A percentile compares a stretch with the other conserved stretches of the same genome.
phyloP scores from a whole-genome alignment of 2,888 invertebrate species.

The Drosophila koepferae region DNA sequence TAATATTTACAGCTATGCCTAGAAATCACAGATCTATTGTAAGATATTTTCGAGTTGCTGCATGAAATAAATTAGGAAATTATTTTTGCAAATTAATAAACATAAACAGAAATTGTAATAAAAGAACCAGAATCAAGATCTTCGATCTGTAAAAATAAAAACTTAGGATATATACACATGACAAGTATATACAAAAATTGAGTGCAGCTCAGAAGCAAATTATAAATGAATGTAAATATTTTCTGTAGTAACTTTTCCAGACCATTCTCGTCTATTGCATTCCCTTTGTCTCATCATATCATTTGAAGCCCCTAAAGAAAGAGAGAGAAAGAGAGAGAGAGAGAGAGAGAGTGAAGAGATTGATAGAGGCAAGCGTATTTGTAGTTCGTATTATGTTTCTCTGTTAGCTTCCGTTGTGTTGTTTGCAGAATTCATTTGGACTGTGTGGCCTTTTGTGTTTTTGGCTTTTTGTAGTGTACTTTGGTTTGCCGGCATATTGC shows the following conservation, averaged over 20 bases:
- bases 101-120: no score
- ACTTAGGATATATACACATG: no score
- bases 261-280: neutral
- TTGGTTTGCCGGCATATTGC: conserved; percentile 32
- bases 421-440: conserved; percentile 53
- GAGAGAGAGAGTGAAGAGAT: neutral
- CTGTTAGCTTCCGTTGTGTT: conserved; percentile 4
- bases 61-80: no score
- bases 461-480: conserved; percentile 32
- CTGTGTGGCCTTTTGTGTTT: conserved; percentile 34
- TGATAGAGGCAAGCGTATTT: conserved; percentile 17
- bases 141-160: no score
- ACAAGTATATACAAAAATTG: no score
- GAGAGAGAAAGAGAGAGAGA: neutral
- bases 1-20: neutral
- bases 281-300: neutral
- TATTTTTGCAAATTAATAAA: no score
- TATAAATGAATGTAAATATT: neutral
- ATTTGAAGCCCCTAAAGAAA: neutral
- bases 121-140: no score
- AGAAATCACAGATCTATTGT: no score
- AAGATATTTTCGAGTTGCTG: no score
- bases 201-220: neutral
- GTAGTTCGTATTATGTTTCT: conserved; percentile 5
- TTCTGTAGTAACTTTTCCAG: neutral